These are phyloP conservation scores for Forbesichthys papilliferus DNA, from an alignment of 2,113 vertebrate genomes.

Conservation along the genomic window DNA sequence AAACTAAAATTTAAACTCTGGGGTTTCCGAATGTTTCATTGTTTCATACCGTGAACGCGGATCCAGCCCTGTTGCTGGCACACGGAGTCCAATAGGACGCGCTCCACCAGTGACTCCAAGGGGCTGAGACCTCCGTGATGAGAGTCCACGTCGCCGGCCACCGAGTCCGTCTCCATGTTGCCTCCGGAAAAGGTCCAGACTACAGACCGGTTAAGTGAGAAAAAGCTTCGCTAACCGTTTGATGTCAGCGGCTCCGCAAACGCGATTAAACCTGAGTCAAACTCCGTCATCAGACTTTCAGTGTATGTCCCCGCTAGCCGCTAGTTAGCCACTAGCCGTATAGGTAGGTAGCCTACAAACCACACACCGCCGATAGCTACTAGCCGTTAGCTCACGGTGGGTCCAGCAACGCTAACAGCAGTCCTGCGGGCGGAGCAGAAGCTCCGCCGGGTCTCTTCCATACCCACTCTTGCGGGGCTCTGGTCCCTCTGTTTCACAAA, in stretches of 20 bases:
- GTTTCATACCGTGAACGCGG: slow-evolving; percentile 85
- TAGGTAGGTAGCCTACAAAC: slow-evolving; percentile 20
- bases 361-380: background rate
- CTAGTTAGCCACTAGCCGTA: slow-evolving; percentile 55
- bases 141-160: slow-evolving; percentile 80
- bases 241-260: background rate
- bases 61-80: slow-evolving; percentile 93
- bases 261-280: background rate
- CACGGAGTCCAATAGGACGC: slow-evolving; percentile 86
- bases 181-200: background rate
- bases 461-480: too few species aligned
- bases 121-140: slow-evolving; percentile 72
- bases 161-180: slow-evolving; percentile 77
- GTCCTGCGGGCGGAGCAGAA: too few species aligned
- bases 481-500: too few species aligned
- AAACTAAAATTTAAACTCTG: too few species aligned
- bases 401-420: too few species aligned
- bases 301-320: background rate
- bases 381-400: slow-evolving; percentile 2
- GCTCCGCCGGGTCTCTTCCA: too few species aligned
- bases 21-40: too few species aligned
- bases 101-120: slow-evolving; percentile 75
- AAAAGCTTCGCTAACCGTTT: background rate
- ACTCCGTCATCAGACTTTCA: slow-evolving; percentile 13
- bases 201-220: background rate